Evolutionary conservation across 2,797 vertebrate genomes (phyloP).

Genomic region (Pangasius mekongensis): DNA sequence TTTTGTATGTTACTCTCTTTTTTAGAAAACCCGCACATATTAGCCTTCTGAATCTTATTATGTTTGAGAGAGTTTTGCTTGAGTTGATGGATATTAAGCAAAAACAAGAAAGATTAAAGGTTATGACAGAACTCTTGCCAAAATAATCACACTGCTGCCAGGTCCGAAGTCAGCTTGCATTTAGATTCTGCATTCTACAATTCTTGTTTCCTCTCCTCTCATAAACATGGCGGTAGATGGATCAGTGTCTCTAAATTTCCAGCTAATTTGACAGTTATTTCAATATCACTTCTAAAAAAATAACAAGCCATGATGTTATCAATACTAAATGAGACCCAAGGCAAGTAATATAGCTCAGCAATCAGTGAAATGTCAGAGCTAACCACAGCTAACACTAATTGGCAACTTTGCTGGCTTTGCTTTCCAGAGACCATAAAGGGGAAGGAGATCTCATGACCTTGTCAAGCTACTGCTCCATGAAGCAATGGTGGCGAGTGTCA

Average conservation of each 20-base stretch:
- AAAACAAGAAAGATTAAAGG: conserved; percentile 42
- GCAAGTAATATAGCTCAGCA: conserved; percentile 32
- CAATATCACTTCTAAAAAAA: background rate
- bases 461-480: conserved; percentile 43
- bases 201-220: background rate
- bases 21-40: background rate
- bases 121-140: conserved; percentile 51
- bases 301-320: conserved; percentile 29
- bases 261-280: background rate
- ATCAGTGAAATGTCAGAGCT: conserved; percentile 51
- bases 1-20: background rate
- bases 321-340: conserved; percentile 22
- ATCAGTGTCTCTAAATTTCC: background rate
- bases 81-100: conserved; percentile 37
- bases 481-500: conserved; percentile 25
- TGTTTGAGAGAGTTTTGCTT: conserved; percentile 21
- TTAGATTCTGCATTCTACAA: background rate
- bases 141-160: conserved; percentile 38
- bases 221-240: background rate
- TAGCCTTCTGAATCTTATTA: conserved; percentile 27
- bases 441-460: conserved; percentile 54
- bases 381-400: conserved; percentile 50
- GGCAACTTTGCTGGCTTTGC: conserved; percentile 54
- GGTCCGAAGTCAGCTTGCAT: conserved; percentile 22
- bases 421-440: conserved; percentile 36